Evolutionary conservation across 2,113 vertebrate species (phyloP), one percentile per base, ranked within the genome.

Genomic region (Alosa alosa): DNA sequence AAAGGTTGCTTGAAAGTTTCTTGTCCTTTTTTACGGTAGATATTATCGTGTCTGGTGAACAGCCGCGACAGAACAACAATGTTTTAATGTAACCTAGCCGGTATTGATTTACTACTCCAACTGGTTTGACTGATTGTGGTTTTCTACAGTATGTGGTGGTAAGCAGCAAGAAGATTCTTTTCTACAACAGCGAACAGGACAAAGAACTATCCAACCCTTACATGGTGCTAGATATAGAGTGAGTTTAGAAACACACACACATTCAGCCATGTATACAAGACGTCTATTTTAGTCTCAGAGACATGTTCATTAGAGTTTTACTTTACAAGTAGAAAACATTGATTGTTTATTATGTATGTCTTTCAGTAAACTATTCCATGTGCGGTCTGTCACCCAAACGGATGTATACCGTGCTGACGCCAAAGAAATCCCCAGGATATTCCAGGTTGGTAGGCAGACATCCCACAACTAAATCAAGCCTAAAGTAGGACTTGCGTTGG

Each of bases 151-250:
- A 99, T 81, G 97, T 99, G 39, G 97, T 99, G 44, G 98, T 99
- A 84, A 99, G 98, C 96, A 99, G 98, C 94, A 99, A 98, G 96
- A 99, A 99, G 95, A 98, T 99, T 89, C 96, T 99, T 81, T 99
- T 99, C 95, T 99, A 99, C 91, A 98, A 98, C 94, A 99, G 95
- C 0, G 98, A 99, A 87, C 97, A 97, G 90, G 98, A 99, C 94
- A 97, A 97, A 93, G 98, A 99, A 85, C 97, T 96, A 36, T 99
- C 98, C 86, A 99, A 98, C 82, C 98, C 98, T 39, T 98, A 97
- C 90, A 99, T 99, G 98, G 98, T 99, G 45, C 95, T 99, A 55
- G 98, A 99, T 91, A 99, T 99, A 90, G 98, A 99, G 98, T 99
- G 93, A 98, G 98, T 97, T 78, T 13, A 41, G 36, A 78, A 4